A percentile compares a stretch with the other conserved stretches of the same genome.
phyloP scores from a whole-genome alignment of 2,888 invertebrate genomes.

The Drosophila algonquin region DNA sequence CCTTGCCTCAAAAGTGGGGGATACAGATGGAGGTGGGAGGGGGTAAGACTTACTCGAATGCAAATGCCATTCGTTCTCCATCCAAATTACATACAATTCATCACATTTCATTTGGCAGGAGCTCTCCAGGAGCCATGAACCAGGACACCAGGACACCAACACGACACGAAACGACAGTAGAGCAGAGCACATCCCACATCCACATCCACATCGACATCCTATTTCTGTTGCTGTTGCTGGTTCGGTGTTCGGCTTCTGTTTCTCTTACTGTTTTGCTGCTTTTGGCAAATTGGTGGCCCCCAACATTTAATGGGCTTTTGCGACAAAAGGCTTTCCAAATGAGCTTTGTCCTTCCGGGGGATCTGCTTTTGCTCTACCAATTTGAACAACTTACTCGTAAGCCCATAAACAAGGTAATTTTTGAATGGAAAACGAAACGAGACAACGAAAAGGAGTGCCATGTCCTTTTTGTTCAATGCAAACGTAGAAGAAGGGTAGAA shows the following conservation, averaged over 20 bases:
- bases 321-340: constrained; percentile 44
- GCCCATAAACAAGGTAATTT: not conserved
- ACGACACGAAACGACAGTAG: constrained; percentile 5
- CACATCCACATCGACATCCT: constrained; percentile 14
- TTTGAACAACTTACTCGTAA: not conserved
- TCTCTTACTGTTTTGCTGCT: not conserved
- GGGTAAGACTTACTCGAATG: constrained; percentile 64
- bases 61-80: constrained; percentile 73
- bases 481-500: not conserved
- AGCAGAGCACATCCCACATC: too few species aligned
- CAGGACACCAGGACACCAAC: constrained; percentile 4
- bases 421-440: not conserved
- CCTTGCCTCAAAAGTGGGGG: constrained; percentile 55
- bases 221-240: constrained; percentile 30
- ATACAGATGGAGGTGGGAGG: not conserved
- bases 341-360: constrained; percentile 39
- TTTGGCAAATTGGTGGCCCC: constrained; percentile 34
- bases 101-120: constrained; percentile 77
- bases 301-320: constrained; percentile 50
- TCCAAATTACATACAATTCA: constrained; percentile 82
- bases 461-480: not conserved
- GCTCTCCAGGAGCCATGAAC: constrained; percentile 17
- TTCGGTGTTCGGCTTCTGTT: not conserved
- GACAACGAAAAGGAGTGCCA: too few species aligned
- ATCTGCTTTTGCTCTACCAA: not conserved